phyloP scores from a whole-genome alignment of 2,113 vertebrate species.

The Isurus oxyrinchus region DNA sequence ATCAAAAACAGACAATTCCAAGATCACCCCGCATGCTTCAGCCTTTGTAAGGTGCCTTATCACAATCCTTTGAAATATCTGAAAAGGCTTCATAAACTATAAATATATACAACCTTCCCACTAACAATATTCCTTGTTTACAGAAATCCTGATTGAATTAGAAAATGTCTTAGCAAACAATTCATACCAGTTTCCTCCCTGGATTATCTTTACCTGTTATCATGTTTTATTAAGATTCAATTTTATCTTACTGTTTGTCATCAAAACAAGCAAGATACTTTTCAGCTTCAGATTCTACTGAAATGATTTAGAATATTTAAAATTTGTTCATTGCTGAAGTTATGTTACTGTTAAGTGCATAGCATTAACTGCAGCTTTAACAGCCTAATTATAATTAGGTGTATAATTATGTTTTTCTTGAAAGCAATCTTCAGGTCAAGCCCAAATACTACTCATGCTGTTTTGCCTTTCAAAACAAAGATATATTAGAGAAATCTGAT shows the following conservation, averaged over 20 bases:
- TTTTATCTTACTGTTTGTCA: neutral
- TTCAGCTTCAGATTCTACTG: neutral
- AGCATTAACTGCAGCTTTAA: no score
- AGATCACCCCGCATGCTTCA: neutral
- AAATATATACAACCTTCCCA: neutral
- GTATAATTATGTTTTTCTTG: neutral
- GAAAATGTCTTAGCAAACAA: neutral
- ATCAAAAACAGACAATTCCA: neutral
- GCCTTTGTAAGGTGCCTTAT: neutral
- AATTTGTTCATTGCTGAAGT: neutral
- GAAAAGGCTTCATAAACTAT: neutral
- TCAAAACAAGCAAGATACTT: neutral
- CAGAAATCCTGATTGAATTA: neutral
- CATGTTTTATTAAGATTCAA: neutral
- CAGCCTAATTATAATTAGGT: neutral
- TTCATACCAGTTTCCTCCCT: neutral
- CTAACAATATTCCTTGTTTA: neutral
- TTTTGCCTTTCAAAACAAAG: neutral
- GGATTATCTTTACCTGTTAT: neutral
- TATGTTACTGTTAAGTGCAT: neutral
- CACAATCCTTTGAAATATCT: neutral
- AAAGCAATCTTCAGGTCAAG: neutral
- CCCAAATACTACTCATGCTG: neutral
- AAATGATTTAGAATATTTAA: neutral
- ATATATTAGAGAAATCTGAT: neutral